Base-by-base conservation (phyloP, 2,113 vertebrate species). In the Lepus timidus region DNA sequence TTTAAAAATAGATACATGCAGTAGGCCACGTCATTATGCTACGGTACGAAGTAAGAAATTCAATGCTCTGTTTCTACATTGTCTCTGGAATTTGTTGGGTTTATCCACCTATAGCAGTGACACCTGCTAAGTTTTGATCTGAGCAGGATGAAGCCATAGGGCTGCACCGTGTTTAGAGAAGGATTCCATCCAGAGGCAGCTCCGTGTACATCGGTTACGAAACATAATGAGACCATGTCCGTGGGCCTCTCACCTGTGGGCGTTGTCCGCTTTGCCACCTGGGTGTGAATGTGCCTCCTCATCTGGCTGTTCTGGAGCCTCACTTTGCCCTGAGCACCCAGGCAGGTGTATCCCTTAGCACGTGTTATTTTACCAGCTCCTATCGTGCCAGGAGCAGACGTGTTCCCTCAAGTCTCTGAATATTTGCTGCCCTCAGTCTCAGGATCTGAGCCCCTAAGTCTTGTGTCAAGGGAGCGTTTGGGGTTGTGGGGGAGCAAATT, bases 271-370 rank as follows among this genome's bases (percentile, higher is more conserved):
- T 44, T 44, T 44, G 44, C 44, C 44, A 7, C 44, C 44, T 44
- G 44, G 0, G 3, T 10, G 36, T 1, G 55, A 49, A 1, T 4
- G 12, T 29, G 27, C 14, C 23, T 31, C 22, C 2, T 0, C 0
- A 0, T 44, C 51, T 10, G 14, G 9, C 27, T 20, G n/a, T 17
- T 8, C n/a, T 65, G 29, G 0, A 0, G 9, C 4, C 4, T 65
- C 19, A 11, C 17, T 14, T 36, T 19, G 3, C 13, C 31, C 73
- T 2, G 0, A 29, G 0, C 23, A 20, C 7, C 49, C 22, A 9
- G 19, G 17, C 3, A 7, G 51, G 44, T 44, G 44, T 44, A 7
- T 44, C 44, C 44, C 44, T 44, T 1, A 44, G 44, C 44, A 44
- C 44, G 44, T 44, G 44, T 44, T 44, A 44, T 44, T 8, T 44